Conservation (phyloP, 2,797 vertebrate species). For the Psittacula echo region DNA sequence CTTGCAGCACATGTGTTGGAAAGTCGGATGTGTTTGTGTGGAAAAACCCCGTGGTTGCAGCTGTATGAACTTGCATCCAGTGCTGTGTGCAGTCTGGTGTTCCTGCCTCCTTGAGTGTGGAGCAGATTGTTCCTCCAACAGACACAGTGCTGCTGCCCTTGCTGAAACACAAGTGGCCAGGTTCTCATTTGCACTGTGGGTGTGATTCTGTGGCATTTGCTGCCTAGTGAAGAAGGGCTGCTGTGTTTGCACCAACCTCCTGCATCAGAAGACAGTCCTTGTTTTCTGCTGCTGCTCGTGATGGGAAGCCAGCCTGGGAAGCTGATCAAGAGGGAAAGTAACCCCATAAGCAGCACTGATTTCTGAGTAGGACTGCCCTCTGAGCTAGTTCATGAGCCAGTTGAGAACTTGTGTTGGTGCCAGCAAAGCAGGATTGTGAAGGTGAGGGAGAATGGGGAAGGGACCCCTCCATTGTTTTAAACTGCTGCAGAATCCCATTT, state of each 20-base stretch:
- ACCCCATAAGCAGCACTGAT: background rate
- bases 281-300: background rate
- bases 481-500: background rate
- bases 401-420: background rate
- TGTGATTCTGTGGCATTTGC: background rate
- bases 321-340: background rate
- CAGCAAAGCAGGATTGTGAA: background rate
- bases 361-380: background rate
- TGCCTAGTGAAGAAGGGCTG: background rate
- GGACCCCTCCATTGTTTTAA: background rate
- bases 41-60: background rate
- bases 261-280: background rate
- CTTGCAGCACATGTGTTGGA: background rate
- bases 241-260: background rate
- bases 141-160: background rate
- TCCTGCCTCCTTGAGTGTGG: background rate
- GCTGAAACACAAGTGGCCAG: background rate
- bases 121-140: background rate
- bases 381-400: background rate
- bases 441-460: background rate
- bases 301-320: background rate
- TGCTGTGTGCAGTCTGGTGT: background rate
- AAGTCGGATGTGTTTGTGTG: background rate
- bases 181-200: background rate
- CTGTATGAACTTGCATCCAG: background rate